phyloP scores from a whole-genome alignment of 2,113 vertebrate species.

The Megaceryle maxima region DNA sequence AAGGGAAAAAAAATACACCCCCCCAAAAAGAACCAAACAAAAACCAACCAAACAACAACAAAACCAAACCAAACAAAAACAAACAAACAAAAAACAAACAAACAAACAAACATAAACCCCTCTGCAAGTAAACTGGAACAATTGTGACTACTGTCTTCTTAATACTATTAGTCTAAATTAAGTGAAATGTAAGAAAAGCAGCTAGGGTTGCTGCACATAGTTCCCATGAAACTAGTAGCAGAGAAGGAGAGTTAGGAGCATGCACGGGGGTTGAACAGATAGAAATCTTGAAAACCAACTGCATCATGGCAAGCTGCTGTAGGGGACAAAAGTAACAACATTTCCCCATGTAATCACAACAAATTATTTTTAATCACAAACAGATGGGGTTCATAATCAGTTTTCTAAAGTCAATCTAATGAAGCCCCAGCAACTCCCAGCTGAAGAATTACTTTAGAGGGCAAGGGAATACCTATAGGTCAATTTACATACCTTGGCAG shows the following conservation, averaged over 20 bases:
- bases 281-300: neutral
- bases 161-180: neutral
- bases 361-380: conserved; percentile 36
- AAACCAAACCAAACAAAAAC: too few species aligned
- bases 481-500: conserved; percentile 56
- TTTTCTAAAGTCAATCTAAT: conserved; percentile 15
- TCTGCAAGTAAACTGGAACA: neutral
- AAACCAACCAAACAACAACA: too few species aligned
- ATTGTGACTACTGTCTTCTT: neutral
- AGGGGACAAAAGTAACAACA: neutral
- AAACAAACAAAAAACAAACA: too few species aligned
- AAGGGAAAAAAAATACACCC: neutral
- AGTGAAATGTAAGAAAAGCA: neutral
- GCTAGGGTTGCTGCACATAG: neutral
- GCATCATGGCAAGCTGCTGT: neutral
- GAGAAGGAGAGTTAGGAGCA: neutral
- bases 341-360: neutral
- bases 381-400: conserved; percentile 21
- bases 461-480: conserved; percentile 53
- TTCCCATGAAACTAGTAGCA: neutral
- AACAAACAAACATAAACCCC: too few species aligned
- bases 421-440: neutral
- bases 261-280: neutral
- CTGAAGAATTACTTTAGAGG: conserved; percentile 57
- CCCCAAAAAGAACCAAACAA: too few species aligned